Percentiles rank a stretch among this genome's conserved stretches.
Evolutionary conservation across 1,140 invertebrate species (phyloP).

Genomic region (Sminthurides bifidus): DNA sequence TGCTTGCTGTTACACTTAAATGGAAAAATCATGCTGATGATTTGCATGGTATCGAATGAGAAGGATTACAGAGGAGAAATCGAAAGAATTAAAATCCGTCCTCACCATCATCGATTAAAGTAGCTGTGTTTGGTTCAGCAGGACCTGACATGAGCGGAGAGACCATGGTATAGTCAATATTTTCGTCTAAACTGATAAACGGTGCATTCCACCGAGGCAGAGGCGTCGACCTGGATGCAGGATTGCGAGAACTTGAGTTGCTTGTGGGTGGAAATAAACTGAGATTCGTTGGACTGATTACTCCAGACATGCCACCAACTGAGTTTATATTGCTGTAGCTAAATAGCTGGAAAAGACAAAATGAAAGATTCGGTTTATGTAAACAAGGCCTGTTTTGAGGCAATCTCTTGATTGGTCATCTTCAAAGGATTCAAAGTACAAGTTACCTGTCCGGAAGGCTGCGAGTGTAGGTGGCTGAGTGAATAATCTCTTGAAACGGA

Average conservation of each 20-base stretch:
- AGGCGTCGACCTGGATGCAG: constrained; percentile 45
- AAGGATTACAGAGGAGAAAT: neutral
- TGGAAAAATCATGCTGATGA: too few relatives aligned
- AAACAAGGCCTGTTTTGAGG: too few relatives aligned
- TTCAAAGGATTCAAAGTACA: neutral
- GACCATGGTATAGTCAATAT: constrained; percentile 77
- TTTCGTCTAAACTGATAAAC: constrained; percentile 76
- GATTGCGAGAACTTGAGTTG: constrained; percentile 52
- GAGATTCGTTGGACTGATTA: constrained; percentile 80
- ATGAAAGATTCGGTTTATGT: constrained; percentile 7
- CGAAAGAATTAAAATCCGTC: neutral
- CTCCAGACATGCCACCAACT: constrained; percentile 56
- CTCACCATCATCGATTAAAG: constrained; percentile 58
- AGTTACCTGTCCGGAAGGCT: constrained; percentile 30
- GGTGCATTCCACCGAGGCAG: constrained; percentile 74
- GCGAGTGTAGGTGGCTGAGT: constrained; percentile 32
- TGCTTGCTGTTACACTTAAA: too few relatives aligned
- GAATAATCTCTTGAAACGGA: constrained; percentile 31
- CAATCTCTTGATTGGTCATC: neutral
- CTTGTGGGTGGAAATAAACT: constrained; percentile 70
- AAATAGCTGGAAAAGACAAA: constrained; percentile 55
- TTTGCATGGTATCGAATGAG: neutral
- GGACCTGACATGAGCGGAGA: constrained; percentile 53
- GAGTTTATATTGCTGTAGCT: constrained; percentile 71
- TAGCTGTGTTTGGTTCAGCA: constrained; percentile 51